phyloP scores from a whole-genome alignment of 2,113 vertebrate genomes.

The Ceyx cyanopectus region DNA sequence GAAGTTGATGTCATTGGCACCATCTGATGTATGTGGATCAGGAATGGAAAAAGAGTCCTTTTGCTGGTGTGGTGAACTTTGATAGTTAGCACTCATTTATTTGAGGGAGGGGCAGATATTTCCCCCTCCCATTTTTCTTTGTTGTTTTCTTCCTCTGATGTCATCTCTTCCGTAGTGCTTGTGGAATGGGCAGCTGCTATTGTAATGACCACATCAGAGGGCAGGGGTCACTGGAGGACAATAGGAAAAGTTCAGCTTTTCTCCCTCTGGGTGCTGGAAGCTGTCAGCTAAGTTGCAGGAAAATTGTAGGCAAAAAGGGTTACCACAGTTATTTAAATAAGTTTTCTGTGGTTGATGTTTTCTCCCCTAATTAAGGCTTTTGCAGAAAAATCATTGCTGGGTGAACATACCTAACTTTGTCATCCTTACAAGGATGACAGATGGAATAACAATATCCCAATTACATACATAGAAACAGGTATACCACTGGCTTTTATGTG shows the following conservation, averaged over 20 bases:
- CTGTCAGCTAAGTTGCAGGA: constrained; percentile 1
- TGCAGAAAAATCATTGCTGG: neutral
- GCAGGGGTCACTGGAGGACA: constrained; percentile 41
- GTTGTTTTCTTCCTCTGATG: neutral
- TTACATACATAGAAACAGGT: neutral
- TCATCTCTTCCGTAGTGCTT: neutral
- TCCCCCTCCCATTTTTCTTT: neutral
- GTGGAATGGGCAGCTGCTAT: constrained; percentile 12
- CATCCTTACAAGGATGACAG: neutral
- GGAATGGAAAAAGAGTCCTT: neutral
- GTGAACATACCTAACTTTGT: neutral
- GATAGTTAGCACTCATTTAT: neutral
- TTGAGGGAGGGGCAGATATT: neutral
- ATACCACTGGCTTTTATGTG: neutral
- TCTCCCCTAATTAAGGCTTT: constrained; percentile 35
- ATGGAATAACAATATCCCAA: neutral
- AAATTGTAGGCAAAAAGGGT: neutral
- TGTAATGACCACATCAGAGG: constrained; percentile 36
- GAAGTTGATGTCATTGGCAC: neutral
- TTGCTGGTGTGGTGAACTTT: neutral
- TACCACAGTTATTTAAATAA: constrained; percentile 1
- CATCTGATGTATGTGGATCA: neutral
- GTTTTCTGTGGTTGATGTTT: neutral
- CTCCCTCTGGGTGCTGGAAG: neutral
- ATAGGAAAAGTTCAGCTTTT: constrained; percentile 12